These are phyloP conservation scores for Drosophila quadrilineata DNA, from an alignment of 1,140 invertebrate species.

Conservation along the genomic window DNA sequence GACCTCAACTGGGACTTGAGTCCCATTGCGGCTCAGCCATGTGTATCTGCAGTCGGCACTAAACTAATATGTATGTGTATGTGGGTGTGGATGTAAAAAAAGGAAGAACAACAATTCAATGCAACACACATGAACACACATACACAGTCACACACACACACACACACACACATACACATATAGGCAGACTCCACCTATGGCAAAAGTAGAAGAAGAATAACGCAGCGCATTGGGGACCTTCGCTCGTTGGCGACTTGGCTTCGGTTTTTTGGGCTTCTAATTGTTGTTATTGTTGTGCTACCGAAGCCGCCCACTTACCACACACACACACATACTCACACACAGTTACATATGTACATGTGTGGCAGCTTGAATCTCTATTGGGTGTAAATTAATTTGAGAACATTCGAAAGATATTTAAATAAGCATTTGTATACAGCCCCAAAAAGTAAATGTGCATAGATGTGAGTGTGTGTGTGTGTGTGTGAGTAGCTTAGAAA, in stretches of 20 bases:
- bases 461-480: not conserved
- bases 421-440: conserved; percentile 31
- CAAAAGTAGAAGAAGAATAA: not conserved
- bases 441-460: not conserved
- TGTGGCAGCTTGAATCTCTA: too few relatives aligned
- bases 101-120: conserved; percentile 12
- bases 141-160: conserved; percentile 3
- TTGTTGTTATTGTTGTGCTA: conserved; percentile 56
- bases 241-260: conserved; percentile 38
- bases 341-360: not conserved
- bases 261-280: conserved; percentile 68
- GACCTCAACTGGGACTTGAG: conserved; percentile 19
- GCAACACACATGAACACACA: conserved; percentile 10
- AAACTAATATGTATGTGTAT: conserved; percentile 18
- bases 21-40: conserved; percentile 26
- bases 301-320: conserved; percentile 36
- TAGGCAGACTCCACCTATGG: not conserved
- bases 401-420: conserved; percentile 67
- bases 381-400: conserved; percentile 73
- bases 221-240: conserved; percentile 29
- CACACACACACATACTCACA: not conserved
- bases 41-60: conserved; percentile 27
- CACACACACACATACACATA: not conserved
- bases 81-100: too few relatives aligned
- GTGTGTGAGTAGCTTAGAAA: conserved; percentile 37